These are phyloP conservation scores for Oplegnathus fasciatus DNA, from an alignment of 2,113 vertebrate genomes.

Conservation along the genomic window DNA sequence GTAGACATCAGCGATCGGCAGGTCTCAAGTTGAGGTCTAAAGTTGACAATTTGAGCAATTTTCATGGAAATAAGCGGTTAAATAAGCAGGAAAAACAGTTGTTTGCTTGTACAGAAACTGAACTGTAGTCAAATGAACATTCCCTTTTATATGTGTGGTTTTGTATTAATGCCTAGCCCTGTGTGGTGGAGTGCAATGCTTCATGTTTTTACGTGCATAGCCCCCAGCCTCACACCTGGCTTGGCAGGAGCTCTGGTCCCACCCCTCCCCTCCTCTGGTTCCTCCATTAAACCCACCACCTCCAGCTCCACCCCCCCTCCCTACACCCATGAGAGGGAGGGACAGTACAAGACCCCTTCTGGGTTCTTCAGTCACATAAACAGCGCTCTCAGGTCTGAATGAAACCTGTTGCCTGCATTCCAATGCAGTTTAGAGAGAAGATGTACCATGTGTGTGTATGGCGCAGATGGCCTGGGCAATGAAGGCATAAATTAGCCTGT, in stretches of 20 bases:
- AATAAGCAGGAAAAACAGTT: neutral
- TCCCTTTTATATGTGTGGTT: conserved; percentile 25
- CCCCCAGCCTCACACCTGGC: conserved; percentile 82
- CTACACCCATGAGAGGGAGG: conserved; percentile 47
- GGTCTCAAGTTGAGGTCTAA: conserved; percentile 28
- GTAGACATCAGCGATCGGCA: conserved; percentile 6
- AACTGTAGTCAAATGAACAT: conserved; percentile 20
- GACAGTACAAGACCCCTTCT: conserved; percentile 39
- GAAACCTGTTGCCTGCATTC: conserved; percentile 73
- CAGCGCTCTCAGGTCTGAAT: conserved; percentile 43
- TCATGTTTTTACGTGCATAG: conserved; percentile 79
- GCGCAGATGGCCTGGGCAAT: conserved; percentile 62
- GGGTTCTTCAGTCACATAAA: conserved; percentile 55
- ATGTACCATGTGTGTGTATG: conserved; percentile 48
- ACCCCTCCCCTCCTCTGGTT: conserved; percentile 47
- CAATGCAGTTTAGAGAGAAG: conserved; percentile 40
- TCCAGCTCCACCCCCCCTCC: neutral
- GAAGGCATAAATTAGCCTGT: conserved; percentile 74
- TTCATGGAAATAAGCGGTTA: conserved; percentile 30
- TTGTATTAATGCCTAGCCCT: conserved; percentile 19
- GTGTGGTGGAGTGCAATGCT: conserved; percentile 43
- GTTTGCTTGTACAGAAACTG: conserved; percentile 11
- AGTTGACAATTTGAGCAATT: conserved; percentile 32
- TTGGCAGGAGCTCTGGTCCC: conserved; percentile 59
- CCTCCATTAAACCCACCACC: conserved; percentile 34